phyloP scores from a whole-genome alignment of 2,113 vertebrate species.

The Bambusicola thoracicus region DNA sequence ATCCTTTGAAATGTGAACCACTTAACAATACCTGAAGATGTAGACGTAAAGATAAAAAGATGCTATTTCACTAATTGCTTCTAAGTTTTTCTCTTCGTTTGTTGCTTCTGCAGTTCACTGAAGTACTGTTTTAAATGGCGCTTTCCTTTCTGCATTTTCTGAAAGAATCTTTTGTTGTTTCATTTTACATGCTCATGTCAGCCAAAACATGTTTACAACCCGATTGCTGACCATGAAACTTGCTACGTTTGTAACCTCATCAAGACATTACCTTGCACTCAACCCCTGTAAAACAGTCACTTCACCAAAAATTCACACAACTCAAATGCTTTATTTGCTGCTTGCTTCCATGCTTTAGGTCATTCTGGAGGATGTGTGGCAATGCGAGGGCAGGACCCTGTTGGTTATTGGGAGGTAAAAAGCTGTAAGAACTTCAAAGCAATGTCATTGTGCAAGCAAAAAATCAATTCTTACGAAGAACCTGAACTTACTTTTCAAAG shows the following conservation, averaged over 20 bases:
- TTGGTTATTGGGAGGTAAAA: constrained; percentile 93
- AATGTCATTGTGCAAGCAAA: constrained; percentile 89
- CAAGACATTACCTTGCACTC: not conserved
- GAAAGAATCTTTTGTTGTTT: not conserved
- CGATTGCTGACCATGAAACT: not conserved
- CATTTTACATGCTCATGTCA: not conserved
- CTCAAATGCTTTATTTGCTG: not conserved
- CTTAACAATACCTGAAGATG: not conserved
- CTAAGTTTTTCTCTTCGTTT: not conserved
- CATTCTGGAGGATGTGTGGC: constrained; percentile 87
- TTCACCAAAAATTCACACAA: not conserved
- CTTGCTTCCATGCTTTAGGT: constrained; percentile 69
- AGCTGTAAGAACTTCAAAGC: constrained; percentile 87
- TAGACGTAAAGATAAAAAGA: not conserved
- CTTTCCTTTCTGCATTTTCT: not conserved
- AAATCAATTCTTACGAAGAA: constrained; percentile 72
- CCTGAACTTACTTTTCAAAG: constrained; percentile 76
- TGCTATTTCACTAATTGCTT: not conserved
- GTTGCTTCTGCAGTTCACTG: not conserved
- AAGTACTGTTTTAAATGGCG: not conserved
- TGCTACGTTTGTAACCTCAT: not conserved
- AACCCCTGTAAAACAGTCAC: not conserved
- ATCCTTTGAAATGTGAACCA: not conserved
- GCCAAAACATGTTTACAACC: not conserved
- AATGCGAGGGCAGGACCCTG: constrained; percentile 80